Evolutionary conservation across 2,113 vertebrate genomes (phyloP).

Genomic region (Opisthocomus hoazin): DNA sequence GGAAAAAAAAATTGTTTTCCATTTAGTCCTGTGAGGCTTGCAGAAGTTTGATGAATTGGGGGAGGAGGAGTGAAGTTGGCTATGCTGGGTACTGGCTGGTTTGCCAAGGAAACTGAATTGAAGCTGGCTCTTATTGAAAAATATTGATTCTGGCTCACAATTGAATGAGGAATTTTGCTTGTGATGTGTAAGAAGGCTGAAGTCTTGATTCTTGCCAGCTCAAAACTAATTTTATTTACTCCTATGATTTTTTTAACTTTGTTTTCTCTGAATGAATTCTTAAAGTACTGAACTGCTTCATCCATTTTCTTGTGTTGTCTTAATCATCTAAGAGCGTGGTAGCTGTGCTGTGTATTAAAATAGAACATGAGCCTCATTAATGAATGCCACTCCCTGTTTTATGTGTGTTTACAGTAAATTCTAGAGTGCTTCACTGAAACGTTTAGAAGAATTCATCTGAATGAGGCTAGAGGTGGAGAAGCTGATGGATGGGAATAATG

Average conservation of each 20-base stretch:
- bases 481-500: neutral
- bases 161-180: constrained; percentile 63
- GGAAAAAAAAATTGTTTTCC: constrained; percentile 40
- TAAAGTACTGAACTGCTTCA: constrained; percentile 24
- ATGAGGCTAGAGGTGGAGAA: neutral
- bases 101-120: constrained; percentile 53
- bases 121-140: constrained; percentile 60
- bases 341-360: neutral
- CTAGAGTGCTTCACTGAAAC: neutral
- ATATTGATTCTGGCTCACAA: constrained; percentile 66
- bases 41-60: constrained; percentile 1
- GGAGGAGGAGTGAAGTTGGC: constrained; percentile 7
- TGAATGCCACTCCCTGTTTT: constrained; percentile 30
- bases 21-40: constrained; percentile 19
- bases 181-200: constrained; percentile 49
- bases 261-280: constrained; percentile 52
- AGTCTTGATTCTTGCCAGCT: constrained; percentile 45
- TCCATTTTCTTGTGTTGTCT: constrained; percentile 28
- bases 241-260: constrained; percentile 31
- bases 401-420: constrained; percentile 50
- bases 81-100: constrained; percentile 15
- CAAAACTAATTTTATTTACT: constrained; percentile 60
- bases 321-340: neutral
- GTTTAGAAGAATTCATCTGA: neutral
- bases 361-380: neutral